Evolutionary conservation across 2,113 vertebrate species (phyloP), one percentile per base, ranked within the genome.

Genomic region (Bothrops jararaca): DNA sequence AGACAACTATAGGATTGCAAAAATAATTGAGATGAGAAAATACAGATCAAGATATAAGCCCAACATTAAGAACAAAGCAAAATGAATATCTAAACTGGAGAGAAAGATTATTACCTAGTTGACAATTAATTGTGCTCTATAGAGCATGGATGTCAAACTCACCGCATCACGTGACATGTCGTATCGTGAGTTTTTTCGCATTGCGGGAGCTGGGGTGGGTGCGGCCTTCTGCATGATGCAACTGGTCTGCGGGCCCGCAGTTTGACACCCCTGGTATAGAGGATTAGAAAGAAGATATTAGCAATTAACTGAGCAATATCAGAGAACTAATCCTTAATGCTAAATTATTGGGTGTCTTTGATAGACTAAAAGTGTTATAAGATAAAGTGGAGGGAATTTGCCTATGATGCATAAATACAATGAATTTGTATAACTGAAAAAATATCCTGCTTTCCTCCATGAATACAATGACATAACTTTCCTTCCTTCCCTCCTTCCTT

Each of bases 251-350:
- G 48, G 48, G 48, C 5, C 48, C 1, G 5, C 5, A 48, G 48
- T 48, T 48, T 48, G 7, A 48, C 48, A 48, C 48, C 7, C 48
- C 1, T 48, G 48, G 1, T 48, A 48, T 48, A 92, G 91, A 60
- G 93, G 88, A 94, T 93, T 93, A 93, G 86, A 96, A 92, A 87
- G 93, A 88, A 91, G 91, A 96, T 95, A 95, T 94, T 95, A 94
- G 92, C 94, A 96, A 95, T 94, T 96, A 97, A 89, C 88, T 92
- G 91, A 96, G 95, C 94, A 95, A 94, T 94, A 91, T 94, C 93
- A 96, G 94, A 93, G 93, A 95, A 96, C 93, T 95, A 94, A 96
- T 95, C 95, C 10, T 1, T 96, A 95, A 94, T 94, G 93, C 64
- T 87, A 93, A 94, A 95, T 94, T 94, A 94, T 92, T 96, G 95